Evolutionary conservation across 1,140 invertebrate genomes (phyloP).

Genomic region (Coelopa frigida): DNA sequence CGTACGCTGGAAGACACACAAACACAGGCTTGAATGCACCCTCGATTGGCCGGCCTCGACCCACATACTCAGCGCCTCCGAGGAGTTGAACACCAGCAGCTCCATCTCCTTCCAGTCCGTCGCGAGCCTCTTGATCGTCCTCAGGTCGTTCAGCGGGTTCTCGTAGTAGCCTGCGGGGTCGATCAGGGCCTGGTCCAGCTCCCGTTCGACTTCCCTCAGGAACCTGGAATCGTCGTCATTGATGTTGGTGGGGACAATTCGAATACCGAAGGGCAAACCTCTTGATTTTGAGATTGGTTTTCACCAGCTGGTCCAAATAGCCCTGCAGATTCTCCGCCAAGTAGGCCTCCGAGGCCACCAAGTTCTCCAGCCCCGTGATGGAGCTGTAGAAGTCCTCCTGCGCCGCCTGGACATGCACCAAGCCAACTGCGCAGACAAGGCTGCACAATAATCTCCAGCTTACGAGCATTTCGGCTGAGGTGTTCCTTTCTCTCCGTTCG

Average conservation of each 20-base stretch:
- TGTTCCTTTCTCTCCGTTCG: too few species aligned
- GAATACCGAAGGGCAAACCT: too few species aligned
- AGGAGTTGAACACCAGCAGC: slow-evolving; percentile 62
- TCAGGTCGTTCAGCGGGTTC: slow-evolving; percentile 29
- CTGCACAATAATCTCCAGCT: too few species aligned
- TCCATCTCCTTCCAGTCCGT: slow-evolving; percentile 64
- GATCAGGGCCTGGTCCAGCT: neutral
- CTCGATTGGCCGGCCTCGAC: too few species aligned
- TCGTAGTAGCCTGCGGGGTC: slow-evolving; percentile 17
- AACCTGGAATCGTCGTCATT: slow-evolving; percentile 1
- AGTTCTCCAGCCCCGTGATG: slow-evolving; percentile 75
- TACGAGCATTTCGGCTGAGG: too few species aligned
- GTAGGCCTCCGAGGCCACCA: slow-evolving; percentile 76
- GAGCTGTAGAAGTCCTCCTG: slow-evolving; percentile 73
- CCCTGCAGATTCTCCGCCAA: slow-evolving; percentile 71
- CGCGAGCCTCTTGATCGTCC: slow-evolving; percentile 81
- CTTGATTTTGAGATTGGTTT: too few species aligned
- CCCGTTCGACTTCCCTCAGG: neutral
- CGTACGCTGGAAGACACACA: slow-evolving; percentile 7
- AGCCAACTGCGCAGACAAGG: too few species aligned
- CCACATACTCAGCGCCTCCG: neutral
- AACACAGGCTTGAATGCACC: neutral
- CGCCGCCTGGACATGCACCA: too few species aligned
- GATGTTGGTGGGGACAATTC: too few species aligned
- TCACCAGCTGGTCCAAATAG: too few species aligned